Evolutionary conservation across 2,797 vertebrate species (phyloP).

Genomic region (Gymnocypris eckloni): DNA sequence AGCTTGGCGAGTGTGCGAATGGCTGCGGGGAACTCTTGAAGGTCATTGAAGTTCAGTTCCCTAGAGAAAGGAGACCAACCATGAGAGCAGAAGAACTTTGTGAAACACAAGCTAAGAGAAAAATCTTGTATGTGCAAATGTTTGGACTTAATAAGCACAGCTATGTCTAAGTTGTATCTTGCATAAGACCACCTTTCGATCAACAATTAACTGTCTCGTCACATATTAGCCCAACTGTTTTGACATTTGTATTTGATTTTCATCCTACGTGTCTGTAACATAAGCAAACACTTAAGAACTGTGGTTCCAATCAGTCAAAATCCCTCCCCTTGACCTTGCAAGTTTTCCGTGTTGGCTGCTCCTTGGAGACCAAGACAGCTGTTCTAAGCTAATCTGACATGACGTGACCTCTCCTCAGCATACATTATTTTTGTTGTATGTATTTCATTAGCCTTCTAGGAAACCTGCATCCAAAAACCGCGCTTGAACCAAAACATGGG

Average conservation of each 20-base stretch:
- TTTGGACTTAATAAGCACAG: not conserved
- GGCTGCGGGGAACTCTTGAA: conserved; percentile 91
- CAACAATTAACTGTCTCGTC: conserved; percentile 21
- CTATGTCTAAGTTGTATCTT: not conserved
- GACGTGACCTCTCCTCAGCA: conserved; percentile 59
- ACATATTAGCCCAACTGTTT: conserved; percentile 46
- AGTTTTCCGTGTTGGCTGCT: conserved; percentile 50
- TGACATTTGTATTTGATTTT: conserved; percentile 48
- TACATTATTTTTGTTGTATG: conserved; percentile 71
- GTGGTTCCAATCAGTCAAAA: conserved; percentile 51
- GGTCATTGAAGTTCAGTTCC: conserved; percentile 94
- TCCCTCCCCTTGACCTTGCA: conserved; percentile 32
- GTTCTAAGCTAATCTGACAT: conserved; percentile 63
- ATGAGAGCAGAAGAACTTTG: not conserved
- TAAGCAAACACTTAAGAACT: conserved; percentile 55
- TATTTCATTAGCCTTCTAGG: conserved; percentile 67
- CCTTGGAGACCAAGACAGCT: conserved; percentile 64
- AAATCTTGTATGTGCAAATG: not conserved
- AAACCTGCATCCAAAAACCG: conserved; percentile 57
- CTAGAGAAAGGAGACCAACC: conserved; percentile 69
- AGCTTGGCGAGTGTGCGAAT: conserved; percentile 91
- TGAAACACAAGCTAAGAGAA: not conserved
- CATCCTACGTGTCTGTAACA: conserved; percentile 50
- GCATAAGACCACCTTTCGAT: conserved; percentile 15
- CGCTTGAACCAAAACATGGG: conserved; percentile 61